Conservation (phyloP, 1,140 invertebrate genomes). For the Holotrichia oblita region DNA sequence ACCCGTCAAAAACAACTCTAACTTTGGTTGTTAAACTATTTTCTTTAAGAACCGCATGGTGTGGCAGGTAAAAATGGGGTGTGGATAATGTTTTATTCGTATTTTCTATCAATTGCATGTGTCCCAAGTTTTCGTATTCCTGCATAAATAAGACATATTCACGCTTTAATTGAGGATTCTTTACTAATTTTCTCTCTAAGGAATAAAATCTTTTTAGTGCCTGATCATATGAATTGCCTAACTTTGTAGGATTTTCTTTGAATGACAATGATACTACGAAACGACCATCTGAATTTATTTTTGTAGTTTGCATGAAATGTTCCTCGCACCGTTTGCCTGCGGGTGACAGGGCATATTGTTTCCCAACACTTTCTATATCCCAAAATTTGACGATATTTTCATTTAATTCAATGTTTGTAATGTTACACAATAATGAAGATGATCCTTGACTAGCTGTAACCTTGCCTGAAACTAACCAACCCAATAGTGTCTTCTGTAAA, state of each 20-base stretch:
- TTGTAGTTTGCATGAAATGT: conserved; percentile 33
- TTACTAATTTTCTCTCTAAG: conserved; percentile 41
- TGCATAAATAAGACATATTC: background rate
- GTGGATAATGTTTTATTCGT: background rate
- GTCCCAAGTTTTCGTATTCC: background rate
- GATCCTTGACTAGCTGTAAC: conserved; percentile 5
- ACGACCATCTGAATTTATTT: conserved; percentile 37
- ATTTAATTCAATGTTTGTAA: no score
- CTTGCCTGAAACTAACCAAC: conserved; percentile 37
- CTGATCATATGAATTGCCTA: conserved; percentile 45
- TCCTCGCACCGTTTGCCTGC: conserved; percentile 46
- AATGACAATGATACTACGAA: conserved; percentile 49
- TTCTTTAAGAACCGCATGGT: background rate
- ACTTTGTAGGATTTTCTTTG: conserved; percentile 36
- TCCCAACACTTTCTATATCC: conserved; percentile 45
- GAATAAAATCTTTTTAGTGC: conserved; percentile 42
- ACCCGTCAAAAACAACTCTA: background rate
- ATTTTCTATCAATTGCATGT: background rate
- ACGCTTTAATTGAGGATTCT: conserved; percentile 23
- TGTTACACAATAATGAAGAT: background rate
- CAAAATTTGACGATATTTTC: conserved; percentile 43
- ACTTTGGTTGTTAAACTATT: background rate
- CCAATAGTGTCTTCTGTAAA: conserved; percentile 38
- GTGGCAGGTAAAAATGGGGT: background rate
- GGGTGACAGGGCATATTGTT: conserved; percentile 20